Conservation (phyloP, 2,113 vertebrate species). For the Cacatua alba region DNA sequence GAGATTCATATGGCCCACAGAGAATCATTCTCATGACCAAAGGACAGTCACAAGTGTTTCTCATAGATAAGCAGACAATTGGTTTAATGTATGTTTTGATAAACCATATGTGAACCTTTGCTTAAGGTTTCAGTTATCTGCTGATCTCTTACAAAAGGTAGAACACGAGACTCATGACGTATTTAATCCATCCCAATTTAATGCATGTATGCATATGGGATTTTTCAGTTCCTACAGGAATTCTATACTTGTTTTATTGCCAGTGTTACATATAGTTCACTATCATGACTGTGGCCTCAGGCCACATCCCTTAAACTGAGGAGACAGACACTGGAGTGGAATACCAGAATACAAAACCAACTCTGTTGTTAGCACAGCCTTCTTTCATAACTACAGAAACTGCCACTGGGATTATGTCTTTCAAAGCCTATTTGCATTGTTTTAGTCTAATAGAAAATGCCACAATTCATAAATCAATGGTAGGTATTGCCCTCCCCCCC, state of each 20-base stretch:
- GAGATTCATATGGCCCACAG: not conserved
- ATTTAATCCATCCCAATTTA: too few species aligned
- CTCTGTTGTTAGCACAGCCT: not conserved
- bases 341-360: not conserved
- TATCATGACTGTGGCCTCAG: not conserved
- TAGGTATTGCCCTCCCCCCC: constrained; percentile 5
- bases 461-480: constrained; percentile 30
- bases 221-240: not conserved
- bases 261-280: not conserved
- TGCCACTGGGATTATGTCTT: constrained; percentile 38
- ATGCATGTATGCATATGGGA: not conserved
- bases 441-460: constrained; percentile 22
- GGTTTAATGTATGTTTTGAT: not conserved
- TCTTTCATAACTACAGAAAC: constrained; percentile 17
- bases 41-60: not conserved
- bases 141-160: not conserved
- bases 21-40: not conserved
- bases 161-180: not conserved
- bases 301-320: not conserved
- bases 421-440: constrained; percentile 43
- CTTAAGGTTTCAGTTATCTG: not conserved
- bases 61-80: not conserved
- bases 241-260: not conserved
- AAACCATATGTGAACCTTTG: not conserved
- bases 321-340: constrained; percentile 21